Percentiles rank a stretch among this genome's conserved stretches.
These are phyloP conservation scores for Periplaneta americana DNA, from an alignment of 1,140 invertebrate genomes.

Conservation along the genomic window DNA sequence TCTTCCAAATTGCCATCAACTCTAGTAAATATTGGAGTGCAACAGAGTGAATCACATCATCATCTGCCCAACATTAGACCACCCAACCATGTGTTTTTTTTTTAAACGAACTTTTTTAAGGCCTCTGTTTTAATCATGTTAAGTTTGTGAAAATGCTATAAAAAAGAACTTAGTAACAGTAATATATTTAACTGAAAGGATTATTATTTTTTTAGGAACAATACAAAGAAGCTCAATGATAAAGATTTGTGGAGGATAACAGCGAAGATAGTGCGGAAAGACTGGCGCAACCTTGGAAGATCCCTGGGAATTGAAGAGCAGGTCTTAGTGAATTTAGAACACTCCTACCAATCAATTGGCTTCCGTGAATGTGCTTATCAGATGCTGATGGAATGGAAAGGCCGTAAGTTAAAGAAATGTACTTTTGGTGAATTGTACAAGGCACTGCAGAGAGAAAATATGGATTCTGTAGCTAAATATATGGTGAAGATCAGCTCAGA, in stretches of 20 bases:
- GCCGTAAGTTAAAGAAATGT: constrained; percentile 24
- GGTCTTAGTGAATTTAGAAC: constrained; percentile 27
- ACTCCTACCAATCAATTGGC: constrained; percentile 22
- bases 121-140: too few species aligned
- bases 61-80: too few species aligned
- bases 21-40: too few species aligned
- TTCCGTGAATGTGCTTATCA: constrained; percentile 32
- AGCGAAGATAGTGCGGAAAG: constrained; percentile 19
- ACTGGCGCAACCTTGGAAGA: constrained; percentile 29
- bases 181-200: too few species aligned
- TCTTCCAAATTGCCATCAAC: too few species aligned
- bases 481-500: constrained; percentile 10
- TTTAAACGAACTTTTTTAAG: too few species aligned
- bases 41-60: too few species aligned
- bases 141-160: too few species aligned
- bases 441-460: constrained; percentile 10
- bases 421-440: constrained; percentile 29
- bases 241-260: constrained; percentile 29
- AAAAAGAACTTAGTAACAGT: too few species aligned
- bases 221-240: background rate
- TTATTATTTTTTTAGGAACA: constrained; percentile 7
- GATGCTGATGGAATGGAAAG: constrained; percentile 30
- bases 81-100: too few species aligned
- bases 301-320: constrained; percentile 28
- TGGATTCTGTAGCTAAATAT: constrained; percentile 29